Evolutionary conservation across 2,888 invertebrate genomes (phyloP).

Genomic region (Raillietiella orientalis): DNA sequence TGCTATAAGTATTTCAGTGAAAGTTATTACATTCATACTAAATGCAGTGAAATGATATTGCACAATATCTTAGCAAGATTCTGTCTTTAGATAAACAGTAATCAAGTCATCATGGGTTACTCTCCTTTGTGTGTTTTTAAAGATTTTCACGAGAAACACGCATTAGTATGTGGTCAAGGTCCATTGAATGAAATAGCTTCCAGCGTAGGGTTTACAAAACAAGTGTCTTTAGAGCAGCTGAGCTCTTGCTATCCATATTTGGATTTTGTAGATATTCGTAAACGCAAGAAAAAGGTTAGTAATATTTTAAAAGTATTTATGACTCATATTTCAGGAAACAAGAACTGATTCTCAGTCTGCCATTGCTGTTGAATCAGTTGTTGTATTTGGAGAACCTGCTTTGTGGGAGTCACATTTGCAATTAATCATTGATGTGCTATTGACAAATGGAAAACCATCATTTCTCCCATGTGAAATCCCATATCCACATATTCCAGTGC

Average conservation of each 20-base stretch:
- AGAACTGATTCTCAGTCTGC: no score
- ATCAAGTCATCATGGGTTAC: constrained; percentile 29
- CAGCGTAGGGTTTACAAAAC: constrained; percentile 23
- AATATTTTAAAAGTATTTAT: not conserved
- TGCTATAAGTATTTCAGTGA: no score
- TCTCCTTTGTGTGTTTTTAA: constrained; percentile 24
- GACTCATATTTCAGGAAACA: no score
- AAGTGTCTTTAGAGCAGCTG: constrained; percentile 21
- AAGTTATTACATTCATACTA: no score
- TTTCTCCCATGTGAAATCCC: constrained; percentile 12
- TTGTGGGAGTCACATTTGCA: constrained; percentile 28
- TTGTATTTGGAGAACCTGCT: constrained; percentile 20
- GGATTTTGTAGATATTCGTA: constrained; percentile 21
- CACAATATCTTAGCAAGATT: no score
- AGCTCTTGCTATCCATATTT: constrained; percentile 21
- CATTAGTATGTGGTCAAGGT: constrained; percentile 23
- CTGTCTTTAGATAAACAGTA: constrained; percentile 16
- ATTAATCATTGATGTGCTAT: constrained; percentile 22
- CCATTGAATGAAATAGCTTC: constrained; percentile 18
- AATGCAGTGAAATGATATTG: no score
- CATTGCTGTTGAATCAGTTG: constrained; percentile 15
- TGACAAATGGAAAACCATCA: constrained; percentile 22
- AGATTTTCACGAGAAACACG: constrained; percentile 23
- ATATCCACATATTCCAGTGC: constrained; percentile 26
- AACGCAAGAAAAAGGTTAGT: constrained; percentile 5